Conservation (phyloP, 2,888 invertebrate genomes). For the Tribolium freemani region DNA sequence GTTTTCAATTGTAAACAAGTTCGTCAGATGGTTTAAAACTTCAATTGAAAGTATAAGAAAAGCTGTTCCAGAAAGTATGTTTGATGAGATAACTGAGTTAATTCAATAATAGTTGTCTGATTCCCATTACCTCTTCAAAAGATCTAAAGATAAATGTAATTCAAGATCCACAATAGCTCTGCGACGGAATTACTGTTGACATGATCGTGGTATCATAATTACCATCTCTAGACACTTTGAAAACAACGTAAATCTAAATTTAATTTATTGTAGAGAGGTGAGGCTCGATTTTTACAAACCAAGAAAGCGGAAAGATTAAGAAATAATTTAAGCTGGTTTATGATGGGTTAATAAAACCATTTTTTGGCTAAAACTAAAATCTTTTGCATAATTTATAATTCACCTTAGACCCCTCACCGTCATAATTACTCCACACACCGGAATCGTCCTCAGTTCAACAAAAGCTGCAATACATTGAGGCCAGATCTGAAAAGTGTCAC, state of each 20-base stretch:
- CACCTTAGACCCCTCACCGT: neutral
- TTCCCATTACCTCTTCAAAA: neutral
- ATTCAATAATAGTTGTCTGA: neutral
- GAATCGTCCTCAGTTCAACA: neutral
- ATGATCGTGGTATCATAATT: slow-evolving; percentile 1
- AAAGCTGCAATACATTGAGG: neutral
- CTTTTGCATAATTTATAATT: neutral
- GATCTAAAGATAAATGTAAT: neutral
- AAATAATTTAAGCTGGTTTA: neutral
- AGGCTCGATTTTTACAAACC: neutral
- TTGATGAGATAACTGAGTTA: neutral
- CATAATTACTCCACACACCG: neutral
- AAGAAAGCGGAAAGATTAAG: slow-evolving; percentile 4
- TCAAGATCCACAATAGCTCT: neutral
- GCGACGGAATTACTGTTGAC: neutral
- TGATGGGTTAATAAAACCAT: neutral
- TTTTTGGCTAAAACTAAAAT: too few species aligned
- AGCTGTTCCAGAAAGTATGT: neutral
- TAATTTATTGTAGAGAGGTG: neutral
- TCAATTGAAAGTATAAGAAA: neutral
- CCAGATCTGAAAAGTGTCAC: slow-evolving; percentile 5
- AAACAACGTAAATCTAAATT: neutral
- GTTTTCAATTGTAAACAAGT: neutral
- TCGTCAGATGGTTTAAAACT: neutral
- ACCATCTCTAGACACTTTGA: neutral